A percentile compares a stretch with the other conserved stretches of the same genome.
phyloP scores from a whole-genome alignment of 2,888 invertebrate species.

The Bellardia pandia region DNA sequence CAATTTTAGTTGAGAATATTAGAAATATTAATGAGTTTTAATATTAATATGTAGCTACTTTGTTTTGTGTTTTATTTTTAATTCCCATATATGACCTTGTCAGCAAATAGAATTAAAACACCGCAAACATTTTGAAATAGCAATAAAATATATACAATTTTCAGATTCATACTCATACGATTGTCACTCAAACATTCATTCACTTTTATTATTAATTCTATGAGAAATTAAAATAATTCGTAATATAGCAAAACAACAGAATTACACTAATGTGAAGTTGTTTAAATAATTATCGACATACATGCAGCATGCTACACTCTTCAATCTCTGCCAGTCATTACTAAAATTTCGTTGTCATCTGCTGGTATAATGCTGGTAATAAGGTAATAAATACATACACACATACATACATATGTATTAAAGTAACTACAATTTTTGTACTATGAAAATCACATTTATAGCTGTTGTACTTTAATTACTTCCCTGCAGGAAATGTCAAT shows the following conservation, averaged over 20 bases:
- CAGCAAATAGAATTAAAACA: constrained; percentile 31
- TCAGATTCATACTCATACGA: constrained; percentile 10
- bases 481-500: too few relatives aligned
- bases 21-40: neutral
- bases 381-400: too few relatives aligned
- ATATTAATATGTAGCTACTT: neutral
- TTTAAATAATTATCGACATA: too few relatives aligned
- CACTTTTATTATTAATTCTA: constrained; percentile 10
- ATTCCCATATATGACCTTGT: constrained; percentile 47
- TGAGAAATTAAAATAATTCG: constrained; percentile 1
- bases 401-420: neutral
- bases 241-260: constrained; percentile 21
- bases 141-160: neutral
- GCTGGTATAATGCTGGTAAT: neutral
- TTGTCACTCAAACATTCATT: neutral
- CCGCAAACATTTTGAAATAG: neutral
- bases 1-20: neutral
- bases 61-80: too few relatives aligned
- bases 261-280: neutral
- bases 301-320: neutral
- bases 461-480: constrained; percentile 12
- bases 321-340: neutral
- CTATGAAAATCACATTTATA: constrained; percentile 29
- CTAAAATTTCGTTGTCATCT: neutral
- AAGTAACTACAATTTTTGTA: constrained; percentile 12